Percentiles rank a stretch among this genome's conserved stretches.
These are phyloP conservation scores for Thereuonema tuberculata DNA, from an alignment of 1,140 invertebrate genomes.

Conservation along the genomic window DNA sequence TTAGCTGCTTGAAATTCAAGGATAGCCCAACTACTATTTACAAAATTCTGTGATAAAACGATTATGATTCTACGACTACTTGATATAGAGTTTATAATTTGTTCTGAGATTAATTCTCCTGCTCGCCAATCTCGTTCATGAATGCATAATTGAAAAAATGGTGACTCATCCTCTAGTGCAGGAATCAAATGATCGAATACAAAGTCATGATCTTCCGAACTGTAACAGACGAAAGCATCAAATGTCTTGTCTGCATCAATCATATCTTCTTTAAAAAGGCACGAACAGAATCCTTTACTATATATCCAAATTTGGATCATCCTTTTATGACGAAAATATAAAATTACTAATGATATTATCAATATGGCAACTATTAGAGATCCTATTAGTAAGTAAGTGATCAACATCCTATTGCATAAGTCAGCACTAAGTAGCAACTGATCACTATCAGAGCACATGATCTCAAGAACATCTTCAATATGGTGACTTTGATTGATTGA, in stretches of 20 bases:
- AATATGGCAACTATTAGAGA: neutral
- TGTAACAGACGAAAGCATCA: conserved; percentile 86
- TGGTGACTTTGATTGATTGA: neutral
- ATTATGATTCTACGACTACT: conserved; percentile 77
- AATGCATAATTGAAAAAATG: conserved; percentile 41
- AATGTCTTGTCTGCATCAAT: conserved; percentile 48
- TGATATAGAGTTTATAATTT: conserved; percentile 75
- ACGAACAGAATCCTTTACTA: neutral
- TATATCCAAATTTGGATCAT: neutral
- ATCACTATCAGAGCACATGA: neutral
- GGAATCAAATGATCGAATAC: conserved; percentile 49
- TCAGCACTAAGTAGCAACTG: neutral
- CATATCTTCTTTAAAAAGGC: neutral
- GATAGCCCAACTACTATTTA: conserved; percentile 84
- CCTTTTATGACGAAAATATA: neutral
- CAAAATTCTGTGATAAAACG: conserved; percentile 79
- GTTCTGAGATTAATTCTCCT: conserved; percentile 22
- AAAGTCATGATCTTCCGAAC: conserved; percentile 80
- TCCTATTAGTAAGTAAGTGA: neutral
- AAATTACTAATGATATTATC: neutral
- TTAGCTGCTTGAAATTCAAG: conserved; percentile 86
- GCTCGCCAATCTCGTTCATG: neutral
- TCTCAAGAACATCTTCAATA: neutral
- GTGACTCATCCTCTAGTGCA: conserved; percentile 27
- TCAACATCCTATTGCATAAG: neutral